Evolutionary conservation across 2,113 vertebrate genomes (phyloP).

Genomic region (Upupa epops): DNA sequence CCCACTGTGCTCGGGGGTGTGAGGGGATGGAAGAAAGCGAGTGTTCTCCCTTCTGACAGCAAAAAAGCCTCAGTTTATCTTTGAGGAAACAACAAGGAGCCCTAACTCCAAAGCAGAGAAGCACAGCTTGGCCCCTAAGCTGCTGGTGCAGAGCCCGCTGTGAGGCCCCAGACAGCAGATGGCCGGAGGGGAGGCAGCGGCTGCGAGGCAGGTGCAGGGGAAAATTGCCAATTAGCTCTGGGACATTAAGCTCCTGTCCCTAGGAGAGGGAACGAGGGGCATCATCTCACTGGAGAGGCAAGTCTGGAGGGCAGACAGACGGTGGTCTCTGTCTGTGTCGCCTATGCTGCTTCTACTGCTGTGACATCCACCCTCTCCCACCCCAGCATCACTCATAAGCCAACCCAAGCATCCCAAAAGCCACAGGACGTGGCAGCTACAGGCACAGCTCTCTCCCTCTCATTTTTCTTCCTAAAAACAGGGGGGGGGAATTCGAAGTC

Average conservation of each 20-base stretch:
- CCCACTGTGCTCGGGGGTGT: accelerated
- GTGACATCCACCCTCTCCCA: neutral
- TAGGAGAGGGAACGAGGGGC: neutral
- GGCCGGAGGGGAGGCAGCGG: neutral
- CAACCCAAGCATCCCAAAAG: neutral
- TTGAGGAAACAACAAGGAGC: neutral
- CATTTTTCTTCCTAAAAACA: neutral
- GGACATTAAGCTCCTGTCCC: constrained; percentile 62
- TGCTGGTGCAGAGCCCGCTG: neutral
- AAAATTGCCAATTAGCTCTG: constrained; percentile 48
- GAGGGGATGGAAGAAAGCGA: neutral
- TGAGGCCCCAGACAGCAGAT: constrained; percentile 66
- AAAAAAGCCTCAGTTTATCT: neutral
- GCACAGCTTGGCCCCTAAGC: accelerated
- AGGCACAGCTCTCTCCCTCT: neutral
- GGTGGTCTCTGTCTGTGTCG: neutral
- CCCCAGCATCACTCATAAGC: accelerated
- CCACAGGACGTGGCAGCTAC: neutral
- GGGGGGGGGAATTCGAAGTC: accelerated
- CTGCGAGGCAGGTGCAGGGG: constrained; percentile 67
- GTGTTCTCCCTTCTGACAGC: neutral
- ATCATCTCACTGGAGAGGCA: neutral
- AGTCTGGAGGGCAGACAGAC: neutral
- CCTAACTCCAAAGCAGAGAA: neutral
- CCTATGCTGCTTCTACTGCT: neutral